phyloP scores from a whole-genome alignment of 2,888 invertebrate species.

The Macropis europaea region DNA sequence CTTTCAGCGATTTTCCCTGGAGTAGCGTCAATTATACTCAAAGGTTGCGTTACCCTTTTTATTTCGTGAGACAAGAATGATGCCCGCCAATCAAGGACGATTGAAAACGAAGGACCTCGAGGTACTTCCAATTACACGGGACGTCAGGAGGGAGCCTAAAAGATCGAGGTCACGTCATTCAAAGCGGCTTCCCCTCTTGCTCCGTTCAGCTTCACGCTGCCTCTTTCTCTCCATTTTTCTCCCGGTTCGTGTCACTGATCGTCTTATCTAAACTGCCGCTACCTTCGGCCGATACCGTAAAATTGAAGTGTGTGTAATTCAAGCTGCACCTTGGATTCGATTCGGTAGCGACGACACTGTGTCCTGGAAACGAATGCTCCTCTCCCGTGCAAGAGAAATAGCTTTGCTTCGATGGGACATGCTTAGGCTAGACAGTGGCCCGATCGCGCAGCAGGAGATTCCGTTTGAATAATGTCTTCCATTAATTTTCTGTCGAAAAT shows the following conservation, averaged over 20 bases:
- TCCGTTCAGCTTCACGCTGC: conserved; percentile 30
- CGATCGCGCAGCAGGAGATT: neutral
- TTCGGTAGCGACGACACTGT: conserved; percentile 9
- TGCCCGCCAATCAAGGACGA: conserved; percentile 45
- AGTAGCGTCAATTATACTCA: conserved; percentile 29
- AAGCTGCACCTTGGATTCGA: conserved; percentile 40
- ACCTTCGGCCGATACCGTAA: conserved; percentile 44
- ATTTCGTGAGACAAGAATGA: conserved; percentile 9
- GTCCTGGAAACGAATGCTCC: neutral
- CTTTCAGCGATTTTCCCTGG: neutral
- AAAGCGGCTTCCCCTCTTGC: conserved; percentile 48
- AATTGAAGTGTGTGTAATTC: conserved; percentile 55
- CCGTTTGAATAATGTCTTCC: conserved; percentile 18
- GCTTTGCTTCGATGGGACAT: neutral
- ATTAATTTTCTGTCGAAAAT: conserved; percentile 1
- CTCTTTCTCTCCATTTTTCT: conserved; percentile 42
- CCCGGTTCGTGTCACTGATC: conserved; percentile 41
- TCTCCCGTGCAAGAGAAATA: neutral
- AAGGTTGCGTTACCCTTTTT: conserved; percentile 1
- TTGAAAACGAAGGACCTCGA: conserved; percentile 61
- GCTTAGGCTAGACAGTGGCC: neutral
- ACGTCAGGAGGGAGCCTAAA: conserved; percentile 62
- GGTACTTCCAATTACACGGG: conserved; percentile 70
- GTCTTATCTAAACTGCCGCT: conserved; percentile 49
- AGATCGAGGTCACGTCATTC: conserved; percentile 71